These are phyloP conservation scores for Aphrophora alni DNA, from an alignment of 2,888 invertebrate genomes.

Conservation along the genomic window DNA sequence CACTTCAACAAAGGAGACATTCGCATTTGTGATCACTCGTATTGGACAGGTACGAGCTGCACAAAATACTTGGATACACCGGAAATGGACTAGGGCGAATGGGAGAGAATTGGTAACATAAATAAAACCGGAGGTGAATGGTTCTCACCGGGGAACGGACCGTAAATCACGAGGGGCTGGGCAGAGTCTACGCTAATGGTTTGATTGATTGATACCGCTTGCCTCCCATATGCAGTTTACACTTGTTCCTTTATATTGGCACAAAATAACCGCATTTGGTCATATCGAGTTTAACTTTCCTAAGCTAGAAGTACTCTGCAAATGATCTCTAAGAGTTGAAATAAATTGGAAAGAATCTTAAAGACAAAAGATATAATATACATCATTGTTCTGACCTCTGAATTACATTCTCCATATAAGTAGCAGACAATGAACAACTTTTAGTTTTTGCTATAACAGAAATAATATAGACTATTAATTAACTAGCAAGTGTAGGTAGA, in stretches of 20 bases:
- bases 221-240: background rate
- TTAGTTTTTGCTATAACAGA: too few relatives aligned
- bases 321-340: background rate
- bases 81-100: background rate
- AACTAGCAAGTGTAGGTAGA: too few relatives aligned
- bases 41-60: background rate
- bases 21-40: background rate
- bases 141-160: background rate
- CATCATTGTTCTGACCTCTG: too few relatives aligned
- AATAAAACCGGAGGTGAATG: background rate
- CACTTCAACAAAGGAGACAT: background rate
- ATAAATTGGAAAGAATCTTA: too few relatives aligned
- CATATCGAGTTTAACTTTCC: background rate
- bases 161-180: background rate
- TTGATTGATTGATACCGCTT: background rate
- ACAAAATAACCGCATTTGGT: background rate
- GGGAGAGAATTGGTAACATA: background rate
- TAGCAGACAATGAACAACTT: too few relatives aligned
- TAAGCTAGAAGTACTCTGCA: background rate
- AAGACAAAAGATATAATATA: too few relatives aligned
- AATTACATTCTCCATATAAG: too few relatives aligned
- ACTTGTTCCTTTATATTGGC: background rate
- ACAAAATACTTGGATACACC: background rate
- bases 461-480: too few relatives aligned
- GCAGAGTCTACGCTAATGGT: background rate